These are phyloP conservation scores for Trichoplusia ni DNA, from an alignment of 1,140 invertebrate species.

Conservation along the genomic window DNA sequence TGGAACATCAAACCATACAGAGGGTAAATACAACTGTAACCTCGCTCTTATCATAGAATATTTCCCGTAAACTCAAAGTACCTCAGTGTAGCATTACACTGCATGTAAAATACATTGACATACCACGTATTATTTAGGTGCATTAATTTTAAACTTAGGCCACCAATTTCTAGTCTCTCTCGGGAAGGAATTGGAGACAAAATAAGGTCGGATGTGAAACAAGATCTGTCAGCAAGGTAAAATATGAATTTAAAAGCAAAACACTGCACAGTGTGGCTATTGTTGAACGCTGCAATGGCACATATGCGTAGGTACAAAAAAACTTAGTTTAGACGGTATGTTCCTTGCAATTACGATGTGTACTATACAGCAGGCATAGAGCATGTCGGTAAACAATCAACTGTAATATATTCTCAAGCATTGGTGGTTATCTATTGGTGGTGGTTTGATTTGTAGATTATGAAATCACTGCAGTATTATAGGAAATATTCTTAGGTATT, in stretches of 20 bases:
- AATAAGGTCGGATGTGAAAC: slow-evolving; percentile 79
- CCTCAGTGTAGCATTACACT: slow-evolving; percentile 34
- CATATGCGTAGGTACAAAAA: slow-evolving; percentile 32
- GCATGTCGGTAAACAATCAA: slow-evolving; percentile 3
- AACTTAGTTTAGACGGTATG: slow-evolving; percentile 23
- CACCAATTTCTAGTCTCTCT: slow-evolving; percentile 75
- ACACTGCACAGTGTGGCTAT: slow-evolving; percentile 64
- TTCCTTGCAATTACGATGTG: slow-evolving; percentile 7
- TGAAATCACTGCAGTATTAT: slow-evolving; percentile 9
- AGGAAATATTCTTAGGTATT: not conserved
- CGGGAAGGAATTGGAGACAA: slow-evolving; percentile 76
- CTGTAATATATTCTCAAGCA: not conserved
- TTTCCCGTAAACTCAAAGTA: slow-evolving; percentile 5
- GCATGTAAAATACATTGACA: slow-evolving; percentile 36
- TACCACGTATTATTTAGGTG: slow-evolving; percentile 48
- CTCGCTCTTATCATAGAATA: slow-evolving; percentile 13
- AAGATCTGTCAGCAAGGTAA: slow-evolving; percentile 78
- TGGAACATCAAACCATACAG: slow-evolving; percentile 73
- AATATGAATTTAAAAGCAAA: slow-evolving; percentile 46
- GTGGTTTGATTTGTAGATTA: slow-evolving; percentile 29
- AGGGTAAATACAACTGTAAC: slow-evolving; percentile 63
- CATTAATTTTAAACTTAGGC: slow-evolving; percentile 62
- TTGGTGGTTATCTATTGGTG: slow-evolving; percentile 26
- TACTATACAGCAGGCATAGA: slow-evolving; percentile 11
- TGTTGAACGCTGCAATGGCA: slow-evolving; percentile 45